Evolutionary conservation across 2,888 invertebrate species (phyloP), one percentile per base, ranked within the genome.

Genomic region (Pyrrhia umbra): DNA sequence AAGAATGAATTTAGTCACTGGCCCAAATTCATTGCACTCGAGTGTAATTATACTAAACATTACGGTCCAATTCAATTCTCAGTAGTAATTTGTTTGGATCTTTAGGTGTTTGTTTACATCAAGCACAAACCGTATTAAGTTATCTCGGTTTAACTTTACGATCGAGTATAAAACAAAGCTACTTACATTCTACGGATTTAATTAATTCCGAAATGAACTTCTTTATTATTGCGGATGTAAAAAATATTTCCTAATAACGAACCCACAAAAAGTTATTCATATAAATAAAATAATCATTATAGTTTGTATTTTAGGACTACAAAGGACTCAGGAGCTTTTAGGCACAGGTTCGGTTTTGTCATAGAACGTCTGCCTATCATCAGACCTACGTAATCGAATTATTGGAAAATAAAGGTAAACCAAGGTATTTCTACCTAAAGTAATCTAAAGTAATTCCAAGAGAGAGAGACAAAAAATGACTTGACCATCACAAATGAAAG

Each of bases 401-500:
- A 72, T 21, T 10, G 6, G 6, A 43, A 30, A 39, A 65, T 30
- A 43, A 9, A 72, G 37, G 34, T 13, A 43, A 20, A 10, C n/a
- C 18, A 30, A 43, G 9, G 23, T 46, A 37, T 64, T 34, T 30
- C 43, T n/a, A 18, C 9, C 18, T 1, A 42, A 55, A 42, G 21
- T 55, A 67, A 71, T 64, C 45, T 40, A 34, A n/a, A 10, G 10
- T 42, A 18, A 25, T n/a, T 49, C 16, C 5, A n/a, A 37, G 21
- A 23, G 25, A 47, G 50, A 21, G 42, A 43, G 18, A 72, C 42
- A 57, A 43, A 71, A 65, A 72, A 42, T 39, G 13, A 8, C 16
- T 76, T 54, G 57, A 50, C 50, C 37, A 42, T 47, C 46, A 23
- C 42, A 45, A 72, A 66, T 76, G 61, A 59, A 40, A 69, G 63